phyloP scores from a whole-genome alignment of 2,888 invertebrate genomes.

The Pecten maximus region DNA sequence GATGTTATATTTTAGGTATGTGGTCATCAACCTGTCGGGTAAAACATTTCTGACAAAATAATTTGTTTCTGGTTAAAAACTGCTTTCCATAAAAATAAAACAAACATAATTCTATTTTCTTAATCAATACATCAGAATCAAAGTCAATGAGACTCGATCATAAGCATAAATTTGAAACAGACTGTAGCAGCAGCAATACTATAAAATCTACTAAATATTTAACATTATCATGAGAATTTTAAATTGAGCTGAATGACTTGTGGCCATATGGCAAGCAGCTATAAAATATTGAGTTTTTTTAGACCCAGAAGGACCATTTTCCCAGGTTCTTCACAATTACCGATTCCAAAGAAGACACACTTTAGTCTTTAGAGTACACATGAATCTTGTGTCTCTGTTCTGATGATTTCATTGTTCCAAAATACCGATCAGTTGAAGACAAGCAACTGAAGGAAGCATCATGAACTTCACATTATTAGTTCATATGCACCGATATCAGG shows the following conservation, averaged over 20 bases:
- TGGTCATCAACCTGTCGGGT: not conserved
- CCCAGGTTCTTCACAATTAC: not conserved
- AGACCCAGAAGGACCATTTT: not conserved
- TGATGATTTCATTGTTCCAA: not conserved
- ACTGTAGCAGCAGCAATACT: not conserved
- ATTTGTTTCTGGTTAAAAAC: not conserved
- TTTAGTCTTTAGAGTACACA: not conserved
- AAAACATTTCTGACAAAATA: not conserved
- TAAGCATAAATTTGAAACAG: not conserved
- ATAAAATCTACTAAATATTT: slow-evolving; percentile 8
- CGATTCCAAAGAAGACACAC: not conserved
- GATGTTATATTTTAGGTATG: not conserved
- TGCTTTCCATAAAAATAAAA: not conserved
- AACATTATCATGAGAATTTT: not conserved
- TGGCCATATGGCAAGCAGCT: not conserved
- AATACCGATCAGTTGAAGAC: not conserved
- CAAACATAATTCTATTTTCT: not conserved
- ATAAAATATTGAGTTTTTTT: not conserved
- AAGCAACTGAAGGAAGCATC: not conserved
- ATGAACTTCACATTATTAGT: not conserved
- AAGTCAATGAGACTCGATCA: too few relatives aligned
- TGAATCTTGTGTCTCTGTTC: not conserved
- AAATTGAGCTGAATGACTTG: not conserved
- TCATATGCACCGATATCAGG: not conserved
- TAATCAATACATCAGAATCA: not conserved